These are phyloP conservation scores for Seriola dumerili DNA, from an alignment of 2,113 vertebrate genomes.

Conservation along the genomic window DNA sequence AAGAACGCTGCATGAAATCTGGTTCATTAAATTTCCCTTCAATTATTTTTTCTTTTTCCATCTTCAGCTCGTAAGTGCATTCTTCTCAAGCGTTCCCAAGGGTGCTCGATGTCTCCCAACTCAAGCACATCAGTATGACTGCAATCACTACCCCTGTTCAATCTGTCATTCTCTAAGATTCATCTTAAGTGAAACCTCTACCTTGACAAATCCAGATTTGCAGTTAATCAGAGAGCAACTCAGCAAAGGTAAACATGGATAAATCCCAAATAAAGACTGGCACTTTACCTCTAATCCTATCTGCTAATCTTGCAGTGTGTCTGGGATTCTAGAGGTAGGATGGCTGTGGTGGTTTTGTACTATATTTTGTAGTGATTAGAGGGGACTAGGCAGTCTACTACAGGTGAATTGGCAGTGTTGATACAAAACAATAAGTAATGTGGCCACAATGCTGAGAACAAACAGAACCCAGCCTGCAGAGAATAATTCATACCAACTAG, in stretches of 20 bases:
- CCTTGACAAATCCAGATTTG: neutral
- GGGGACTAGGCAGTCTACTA: neutral
- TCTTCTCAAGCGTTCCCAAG: neutral
- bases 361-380: neutral
- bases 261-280: neutral
- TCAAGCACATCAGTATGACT: neutral
- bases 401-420: neutral
- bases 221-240: neutral
- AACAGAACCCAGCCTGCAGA: slow-evolving; percentile 19
- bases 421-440: neutral
- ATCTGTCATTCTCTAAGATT: neutral
- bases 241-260: neutral
- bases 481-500: slow-evolving; percentile 11
- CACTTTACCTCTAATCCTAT: neutral
- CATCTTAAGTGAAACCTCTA: neutral
- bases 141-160: neutral
- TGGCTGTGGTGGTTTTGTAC: neutral
- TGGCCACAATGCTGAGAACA: slow-evolving; percentile 10
- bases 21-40: neutral
- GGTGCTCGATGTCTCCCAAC: neutral
- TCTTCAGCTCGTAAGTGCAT: neutral
- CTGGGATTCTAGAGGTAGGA: neutral
- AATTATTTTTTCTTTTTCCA: too few relatives aligned
- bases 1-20: neutral
- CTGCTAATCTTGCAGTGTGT: neutral